A percentile compares a stretch with the other conserved stretches of the same genome.
Evolutionary conservation across 2,797 vertebrate species (phyloP).

Genomic region (Sebastes alutus): DNA sequence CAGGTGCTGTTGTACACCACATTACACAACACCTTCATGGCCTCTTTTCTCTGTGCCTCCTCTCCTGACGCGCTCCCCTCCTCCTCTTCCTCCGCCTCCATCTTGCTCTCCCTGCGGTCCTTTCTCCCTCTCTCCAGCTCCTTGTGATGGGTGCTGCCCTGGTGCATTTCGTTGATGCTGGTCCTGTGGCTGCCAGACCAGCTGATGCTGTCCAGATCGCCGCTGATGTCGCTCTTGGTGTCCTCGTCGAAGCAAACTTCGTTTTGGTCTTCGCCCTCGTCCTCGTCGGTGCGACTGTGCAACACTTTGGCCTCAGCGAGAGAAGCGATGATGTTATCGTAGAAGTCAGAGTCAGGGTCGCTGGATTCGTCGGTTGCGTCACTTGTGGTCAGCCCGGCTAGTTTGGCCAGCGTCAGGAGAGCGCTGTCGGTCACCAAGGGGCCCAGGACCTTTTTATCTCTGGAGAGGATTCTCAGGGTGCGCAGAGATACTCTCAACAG

Average conservation of each 20-base stretch:
- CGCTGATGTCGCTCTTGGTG: constrained; percentile 41
- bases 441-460: constrained; percentile 81
- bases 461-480: constrained; percentile 82
- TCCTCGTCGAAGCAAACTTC: constrained; percentile 42
- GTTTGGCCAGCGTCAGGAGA: constrained; percentile 73
- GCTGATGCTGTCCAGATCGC: constrained; percentile 54
- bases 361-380: constrained; percentile 29
- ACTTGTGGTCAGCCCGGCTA: constrained; percentile 67
- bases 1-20: constrained; percentile 86
- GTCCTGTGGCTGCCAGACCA: constrained; percentile 49
- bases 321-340: constrained; percentile 63
- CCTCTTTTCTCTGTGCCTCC: constrained; percentile 80
- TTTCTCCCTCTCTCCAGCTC: constrained; percentile 68
- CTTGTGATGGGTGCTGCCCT: constrained; percentile 49
- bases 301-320: constrained; percentile 58
- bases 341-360: constrained; percentile 67
- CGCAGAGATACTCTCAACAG: constrained; percentile 75
- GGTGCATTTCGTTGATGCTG: constrained; percentile 58
- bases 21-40: constrained; percentile 85
- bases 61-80: constrained; percentile 68
- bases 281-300: constrained; percentile 19
- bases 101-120: constrained; percentile 74
- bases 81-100: constrained; percentile 63
- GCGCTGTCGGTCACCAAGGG: constrained; percentile 79
- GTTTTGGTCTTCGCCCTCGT: constrained; percentile 27